These are phyloP conservation scores for Cryptus viduatorius DNA, from an alignment of 2,888 invertebrate species.

Conservation along the genomic window DNA sequence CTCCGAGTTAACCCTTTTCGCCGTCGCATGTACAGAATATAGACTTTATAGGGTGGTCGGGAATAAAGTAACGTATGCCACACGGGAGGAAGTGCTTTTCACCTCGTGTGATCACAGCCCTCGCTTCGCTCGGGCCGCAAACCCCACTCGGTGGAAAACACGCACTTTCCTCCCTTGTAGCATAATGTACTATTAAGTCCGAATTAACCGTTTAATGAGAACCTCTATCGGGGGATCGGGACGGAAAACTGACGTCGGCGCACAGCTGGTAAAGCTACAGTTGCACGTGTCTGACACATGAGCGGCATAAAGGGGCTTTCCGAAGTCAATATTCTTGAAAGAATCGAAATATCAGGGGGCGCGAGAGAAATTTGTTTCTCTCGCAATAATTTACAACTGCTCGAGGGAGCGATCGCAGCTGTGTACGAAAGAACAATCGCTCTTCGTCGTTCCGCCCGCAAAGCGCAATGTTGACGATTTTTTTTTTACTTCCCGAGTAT, in stretches of 20 bases:
- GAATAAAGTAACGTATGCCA: no score
- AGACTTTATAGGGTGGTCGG: no score
- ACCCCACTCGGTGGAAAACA: no score
- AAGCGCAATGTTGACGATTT: background rate
- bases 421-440: background rate
- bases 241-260: background rate
- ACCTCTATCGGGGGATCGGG: slow-evolving; percentile 44
- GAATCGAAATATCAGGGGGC: slow-evolving; percentile 43
- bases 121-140: no score
- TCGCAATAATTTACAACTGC: slow-evolving; percentile 13
- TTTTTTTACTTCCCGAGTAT: background rate
- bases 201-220: slow-evolving; percentile 18
- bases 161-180: no score
- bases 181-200: no score
- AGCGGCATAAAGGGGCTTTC: slow-evolving; percentile 45
- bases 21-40: no score
- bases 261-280: slow-evolving; percentile 51
- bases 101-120: no score
- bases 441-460: background rate
- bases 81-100: no score
- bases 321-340: slow-evolving; percentile 57
- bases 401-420: background rate
- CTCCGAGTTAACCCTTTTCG: no score
- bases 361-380: slow-evolving; percentile 17
- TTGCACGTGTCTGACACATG: slow-evolving; percentile 69